Base-by-base conservation (phyloP, 2,113 vertebrate genomes). In the Coreoperca whiteheadi region DNA sequence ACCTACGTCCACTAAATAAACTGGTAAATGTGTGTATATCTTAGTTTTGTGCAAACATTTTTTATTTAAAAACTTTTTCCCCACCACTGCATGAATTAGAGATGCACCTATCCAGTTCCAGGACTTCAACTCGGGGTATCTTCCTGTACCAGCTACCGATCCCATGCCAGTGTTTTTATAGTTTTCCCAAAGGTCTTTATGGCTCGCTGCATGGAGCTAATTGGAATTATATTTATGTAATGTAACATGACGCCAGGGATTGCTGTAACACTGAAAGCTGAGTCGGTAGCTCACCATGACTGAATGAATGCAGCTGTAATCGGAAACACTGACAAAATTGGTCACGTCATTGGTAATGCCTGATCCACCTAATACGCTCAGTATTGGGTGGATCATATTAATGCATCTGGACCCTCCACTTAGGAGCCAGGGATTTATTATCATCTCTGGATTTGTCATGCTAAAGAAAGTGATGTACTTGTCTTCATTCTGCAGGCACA, bases 401-500 rank as follows among this genome's bases (percentile, higher is more conserved):
- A n/a, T n/a, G n/a, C n/a, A n/a, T n/a, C n/a, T 74, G 8, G 2
- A 39, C 30, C 32, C 7, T 25, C 3, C n/a, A 46, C 3, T 30
- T n/a, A 30, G 11, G 39, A 28, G 28, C 70, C 2, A 18, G 32
- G 4, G 4, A 34, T 34, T 68, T 9, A 16, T 12, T 43, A 8
- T 37, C 51, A 50, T 50, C 2, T 30, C 39, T 2, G 30, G 1
- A 66, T 65, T 53, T 53, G 48, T 37, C 21, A 23, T 53, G 8
- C 25, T 53, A 4, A 2, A 0, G 1, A 37, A 1, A 53, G 54
- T 70, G 30, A 79, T 39, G 6, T 77, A 4, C 2, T 82, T 65
- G 28, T 83, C 25, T 83, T 84, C 39, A 5, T 59, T 87, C 70
- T 79, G 30, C 83, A 96, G 95, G 74, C 66, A 51, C 87, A 91